A percentile compares a stretch with the other conserved stretches of the same genome.
Evolutionary conservation across 2,797 vertebrate species (phyloP).

Genomic region (Pangasius mekongensis): DNA sequence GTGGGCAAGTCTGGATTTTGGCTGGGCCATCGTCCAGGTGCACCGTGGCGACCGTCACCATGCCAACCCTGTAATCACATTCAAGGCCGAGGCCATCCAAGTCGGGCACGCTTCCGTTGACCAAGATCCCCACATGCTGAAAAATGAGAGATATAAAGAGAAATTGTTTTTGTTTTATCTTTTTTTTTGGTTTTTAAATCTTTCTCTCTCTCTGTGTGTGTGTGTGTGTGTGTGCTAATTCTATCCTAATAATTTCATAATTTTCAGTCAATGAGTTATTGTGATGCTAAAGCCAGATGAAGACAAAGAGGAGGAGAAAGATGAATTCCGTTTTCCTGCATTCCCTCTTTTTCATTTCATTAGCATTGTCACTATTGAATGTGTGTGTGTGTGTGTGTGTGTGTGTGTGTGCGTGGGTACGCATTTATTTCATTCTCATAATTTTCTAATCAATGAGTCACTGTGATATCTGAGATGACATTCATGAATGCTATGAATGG

Average conservation of each 20-base stretch:
- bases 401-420: not conserved
- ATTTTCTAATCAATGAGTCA: conserved; percentile 37
- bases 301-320: not conserved
- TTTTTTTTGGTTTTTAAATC: not conserved
- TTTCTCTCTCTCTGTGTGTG: not conserved
- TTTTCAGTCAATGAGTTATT: conserved; percentile 12
- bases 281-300: not conserved
- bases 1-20: conserved; percentile 89
- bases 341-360: conserved; percentile 19
- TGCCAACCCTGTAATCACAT: conserved; percentile 85
- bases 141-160: not conserved
- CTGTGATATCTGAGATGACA: conserved; percentile 24
- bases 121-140: conserved; percentile 89
- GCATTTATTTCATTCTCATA: conserved; percentile 17
- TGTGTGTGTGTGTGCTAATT: conserved; percentile 5
- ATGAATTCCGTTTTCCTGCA: conserved; percentile 11
- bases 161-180: not conserved
- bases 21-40: conserved; percentile 78
- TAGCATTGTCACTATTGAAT: conserved; percentile 6
- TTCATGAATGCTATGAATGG: conserved; percentile 33
- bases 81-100: conserved; percentile 84
- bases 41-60: conserved; percentile 81
- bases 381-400: not conserved
- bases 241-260: conserved; percentile 17
- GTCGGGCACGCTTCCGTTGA: conserved; percentile 90